A percentile compares a stretch with the other conserved stretches of the same genome.
Evolutionary conservation across 2,113 vertebrate species (phyloP).

Genomic region (Pandion haliaetus): DNA sequence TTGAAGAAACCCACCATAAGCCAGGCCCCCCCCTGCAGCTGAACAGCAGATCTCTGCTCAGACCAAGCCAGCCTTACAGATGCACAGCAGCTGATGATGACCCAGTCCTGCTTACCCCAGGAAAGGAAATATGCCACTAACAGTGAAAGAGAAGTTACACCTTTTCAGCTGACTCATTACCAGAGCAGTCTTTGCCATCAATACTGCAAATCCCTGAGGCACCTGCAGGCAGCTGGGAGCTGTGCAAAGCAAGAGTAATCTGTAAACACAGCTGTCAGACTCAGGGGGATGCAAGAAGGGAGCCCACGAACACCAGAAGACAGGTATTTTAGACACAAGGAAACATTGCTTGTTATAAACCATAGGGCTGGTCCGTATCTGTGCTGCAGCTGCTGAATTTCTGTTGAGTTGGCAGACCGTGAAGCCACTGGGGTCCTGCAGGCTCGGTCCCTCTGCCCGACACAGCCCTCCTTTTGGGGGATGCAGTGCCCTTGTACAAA

Average conservation of each 20-base stretch:
- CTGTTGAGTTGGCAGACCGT: not conserved
- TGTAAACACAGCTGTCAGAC: not conserved
- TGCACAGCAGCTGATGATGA: not conserved
- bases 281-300: not conserved
- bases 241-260: not conserved
- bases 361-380: fast-evolving
- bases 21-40: not conserved
- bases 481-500: not conserved
- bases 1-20: not conserved
- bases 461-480: not conserved
- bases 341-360: not conserved
- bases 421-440: not conserved
- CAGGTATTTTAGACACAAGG: not conserved
- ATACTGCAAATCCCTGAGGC: not conserved
- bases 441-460: not conserved
- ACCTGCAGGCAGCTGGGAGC: constrained; percentile 35
- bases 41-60: not conserved
- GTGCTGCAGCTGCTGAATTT: not conserved
- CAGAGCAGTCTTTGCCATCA: not conserved
- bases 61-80: not conserved
- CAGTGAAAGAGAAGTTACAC: not conserved
- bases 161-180: constrained; percentile 25
- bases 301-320: not conserved
- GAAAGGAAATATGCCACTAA: not conserved
- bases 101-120: not conserved